A percentile compares a stretch with the other conserved stretches of the same genome.
phyloP scores from a whole-genome alignment of 2,888 invertebrate genomes.

The Sussaba pulchella region DNA sequence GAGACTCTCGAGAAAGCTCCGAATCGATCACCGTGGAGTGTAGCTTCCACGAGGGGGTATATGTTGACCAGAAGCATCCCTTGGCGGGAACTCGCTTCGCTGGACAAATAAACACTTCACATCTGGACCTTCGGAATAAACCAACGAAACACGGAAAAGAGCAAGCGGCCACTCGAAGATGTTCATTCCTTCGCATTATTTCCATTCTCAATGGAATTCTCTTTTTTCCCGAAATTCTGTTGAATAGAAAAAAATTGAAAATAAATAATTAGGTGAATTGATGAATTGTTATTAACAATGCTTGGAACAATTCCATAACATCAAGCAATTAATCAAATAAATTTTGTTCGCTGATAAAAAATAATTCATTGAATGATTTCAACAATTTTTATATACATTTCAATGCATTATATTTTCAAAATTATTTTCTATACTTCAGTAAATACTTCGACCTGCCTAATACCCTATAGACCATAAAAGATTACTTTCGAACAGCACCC shows the following conservation, averaged over 20 bases:
- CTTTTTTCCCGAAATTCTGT: neutral
- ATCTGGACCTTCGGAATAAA: conserved; percentile 36
- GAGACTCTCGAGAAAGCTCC: conserved; percentile 15
- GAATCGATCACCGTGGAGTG: conserved; percentile 48
- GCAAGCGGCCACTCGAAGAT: conserved; percentile 10
- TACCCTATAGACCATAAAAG: too few species aligned
- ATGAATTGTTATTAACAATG: too few species aligned
- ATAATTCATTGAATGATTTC: too few species aligned
- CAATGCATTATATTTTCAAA: too few species aligned
- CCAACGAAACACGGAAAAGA: conserved; percentile 33
- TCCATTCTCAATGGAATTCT: conserved; percentile 13
- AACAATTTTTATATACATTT: too few species aligned
- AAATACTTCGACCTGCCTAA: too few species aligned
- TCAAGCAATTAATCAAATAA: too few species aligned
- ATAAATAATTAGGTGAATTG: too few species aligned
- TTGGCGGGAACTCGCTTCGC: conserved; percentile 33
- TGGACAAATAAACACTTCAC: conserved; percentile 61
- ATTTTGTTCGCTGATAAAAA: too few species aligned
- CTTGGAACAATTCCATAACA: too few species aligned
- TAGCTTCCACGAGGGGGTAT: conserved; percentile 9
- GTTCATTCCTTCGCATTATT: conserved; percentile 45
- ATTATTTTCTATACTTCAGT: too few species aligned
- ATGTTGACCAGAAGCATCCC: conserved; percentile 27
- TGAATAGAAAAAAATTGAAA: conserved; percentile 18
- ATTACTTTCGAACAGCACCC: too few species aligned